phyloP scores from a whole-genome alignment of 2,888 invertebrate species.

The Spatulosminthurus flaviceps region DNA sequence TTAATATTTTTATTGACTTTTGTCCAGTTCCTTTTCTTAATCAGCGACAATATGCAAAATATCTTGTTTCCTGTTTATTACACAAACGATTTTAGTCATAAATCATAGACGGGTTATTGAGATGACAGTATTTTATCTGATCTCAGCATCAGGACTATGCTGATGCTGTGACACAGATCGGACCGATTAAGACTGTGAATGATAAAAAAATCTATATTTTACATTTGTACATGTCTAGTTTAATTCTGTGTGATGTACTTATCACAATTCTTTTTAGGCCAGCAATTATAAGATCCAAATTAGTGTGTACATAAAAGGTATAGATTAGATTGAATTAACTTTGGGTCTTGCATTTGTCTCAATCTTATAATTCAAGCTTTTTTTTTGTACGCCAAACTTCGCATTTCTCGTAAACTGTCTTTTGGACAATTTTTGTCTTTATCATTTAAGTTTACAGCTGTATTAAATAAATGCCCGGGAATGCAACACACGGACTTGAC shows the following conservation, averaged over 20 bases:
- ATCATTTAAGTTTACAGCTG: too few relatives aligned
- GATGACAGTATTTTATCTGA: background rate
- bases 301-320: background rate
- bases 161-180: background rate
- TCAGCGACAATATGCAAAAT: constrained; percentile 8
- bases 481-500: background rate
- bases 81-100: background rate
- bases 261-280: background rate
- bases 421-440: background rate
- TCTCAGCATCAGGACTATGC: background rate
- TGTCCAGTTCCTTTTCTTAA: background rate
- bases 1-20: constrained; percentile 69
- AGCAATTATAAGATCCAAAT: background rate
- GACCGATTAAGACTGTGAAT: background rate
- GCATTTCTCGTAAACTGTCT: background rate
- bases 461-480: background rate
- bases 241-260: background rate
- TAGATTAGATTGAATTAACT: background rate
- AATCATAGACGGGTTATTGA: background rate
- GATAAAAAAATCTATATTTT: background rate
- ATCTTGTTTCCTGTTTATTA: background rate
- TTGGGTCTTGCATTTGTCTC: background rate
- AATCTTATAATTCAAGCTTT: background rate
- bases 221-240: background rate
- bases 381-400: background rate